Evolutionary conservation across 1,140 invertebrate species (phyloP).

Genomic region (Argopecten irradians): DNA sequence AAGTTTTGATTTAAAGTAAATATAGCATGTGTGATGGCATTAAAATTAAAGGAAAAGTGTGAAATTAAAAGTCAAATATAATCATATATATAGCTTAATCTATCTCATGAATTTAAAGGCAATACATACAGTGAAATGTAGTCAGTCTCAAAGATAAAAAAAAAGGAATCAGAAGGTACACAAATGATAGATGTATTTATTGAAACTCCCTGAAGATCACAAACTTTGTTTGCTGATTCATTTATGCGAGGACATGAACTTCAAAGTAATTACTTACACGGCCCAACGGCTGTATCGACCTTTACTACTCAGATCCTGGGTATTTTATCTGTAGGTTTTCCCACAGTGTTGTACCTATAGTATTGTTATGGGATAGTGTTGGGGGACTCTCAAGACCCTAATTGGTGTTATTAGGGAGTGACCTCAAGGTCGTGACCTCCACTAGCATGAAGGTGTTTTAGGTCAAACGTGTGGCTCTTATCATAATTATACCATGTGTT

Average conservation of each 20-base stretch:
- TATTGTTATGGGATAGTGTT: neutral
- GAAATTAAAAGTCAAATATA: neutral
- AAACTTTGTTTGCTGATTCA: neutral
- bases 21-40: too few species aligned
- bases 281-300: neutral
- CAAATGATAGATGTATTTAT: neutral
- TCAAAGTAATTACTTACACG: neutral
- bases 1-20: too few species aligned
- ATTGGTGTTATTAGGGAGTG: neutral
- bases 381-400: neutral
- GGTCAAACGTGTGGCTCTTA: neutral
- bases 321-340: neutral
- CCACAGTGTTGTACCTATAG: neutral
- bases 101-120: neutral
- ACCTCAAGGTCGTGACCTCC: conserved; percentile 12
- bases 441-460: neutral
- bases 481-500: neutral
- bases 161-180: neutral
- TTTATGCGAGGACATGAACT: neutral
- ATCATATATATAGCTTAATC: neutral
- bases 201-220: neutral
- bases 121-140: neutral
- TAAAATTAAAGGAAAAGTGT: neutral
- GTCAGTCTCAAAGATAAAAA: neutral
- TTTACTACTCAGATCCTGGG: neutral